Base-by-base conservation (phyloP, 2,888 invertebrate genomes). In the Myopa testacea region DNA sequence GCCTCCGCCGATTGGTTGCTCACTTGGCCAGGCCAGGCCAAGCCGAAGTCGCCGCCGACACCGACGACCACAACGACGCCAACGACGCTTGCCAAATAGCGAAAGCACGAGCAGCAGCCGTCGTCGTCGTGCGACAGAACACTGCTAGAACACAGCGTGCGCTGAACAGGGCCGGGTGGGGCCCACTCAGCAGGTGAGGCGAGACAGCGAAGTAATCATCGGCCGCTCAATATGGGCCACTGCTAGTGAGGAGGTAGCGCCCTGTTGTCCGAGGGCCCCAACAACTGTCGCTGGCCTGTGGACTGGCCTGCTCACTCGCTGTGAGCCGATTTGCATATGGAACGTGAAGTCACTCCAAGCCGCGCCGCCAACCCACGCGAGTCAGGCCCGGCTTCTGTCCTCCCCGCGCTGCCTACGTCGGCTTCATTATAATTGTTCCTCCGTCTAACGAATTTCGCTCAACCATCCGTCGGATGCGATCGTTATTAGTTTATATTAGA, bases 1-100 rank as follows among this genome's bases (percentile, higher is more conserved):
- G 72, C 63, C 14, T 12, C n/a, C 19, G 50, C 19, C 78, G 82
- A 82, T 83, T 83, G 83, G 83, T 52, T 65, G 65, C 50, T 69
- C 67, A 65, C 55, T 67, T 67, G 12, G 37, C 55, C 8, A n/a
- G 62, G 40, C 62, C 6, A 40, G 38, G 68, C 19, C n/a, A 19
- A 58, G 67, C 67, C 16, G 75, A 16, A 12, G 45, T 4, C 50
- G 75, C 12, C 65, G 37, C 37, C 67, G 26, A 63, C 65, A 37
- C 26, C 50, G 50, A 52, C 26, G 34, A n/a, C 45, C 34, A 3
- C 37, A 16, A 37, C 58, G 71, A 55, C 58, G 71, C 26, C n/a
- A 67, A 50, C 45, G 52, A 37, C 58, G 16, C 58, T 37, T 12
- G 74, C 65, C 38, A 74, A 74, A 74, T 63, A 74, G 67, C 75